These are phyloP conservation scores for Myotis pilosus DNA, from an alignment of 2,797 vertebrate species.

Conservation along the genomic window DNA sequence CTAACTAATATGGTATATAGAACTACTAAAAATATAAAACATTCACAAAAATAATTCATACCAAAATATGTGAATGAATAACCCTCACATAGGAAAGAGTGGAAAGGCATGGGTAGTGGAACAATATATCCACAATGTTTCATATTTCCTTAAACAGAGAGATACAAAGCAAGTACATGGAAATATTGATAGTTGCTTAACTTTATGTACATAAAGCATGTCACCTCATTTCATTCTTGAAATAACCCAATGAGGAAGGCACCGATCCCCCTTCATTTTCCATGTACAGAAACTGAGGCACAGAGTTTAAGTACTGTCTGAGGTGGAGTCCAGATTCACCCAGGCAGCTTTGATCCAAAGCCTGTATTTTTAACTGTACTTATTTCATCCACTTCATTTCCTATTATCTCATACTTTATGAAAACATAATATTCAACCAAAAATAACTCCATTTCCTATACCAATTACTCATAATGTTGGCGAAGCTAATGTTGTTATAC, in stretches of 20 bases:
- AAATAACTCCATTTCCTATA: slow-evolving; percentile 64
- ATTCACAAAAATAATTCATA: not conserved
- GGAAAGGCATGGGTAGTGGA: not conserved
- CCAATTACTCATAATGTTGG: slow-evolving; percentile 66
- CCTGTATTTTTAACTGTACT: slow-evolving; percentile 43
- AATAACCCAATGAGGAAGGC: not conserved
- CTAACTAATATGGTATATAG: not conserved
- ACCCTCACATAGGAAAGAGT: not conserved
- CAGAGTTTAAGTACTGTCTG: not conserved
- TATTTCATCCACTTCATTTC: slow-evolving; percentile 58
- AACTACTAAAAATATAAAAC: not conserved
- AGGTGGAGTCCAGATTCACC: not conserved
- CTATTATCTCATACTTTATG: slow-evolving; percentile 56
- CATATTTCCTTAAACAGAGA: not conserved
- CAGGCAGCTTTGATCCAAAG: slow-evolving; percentile 6
- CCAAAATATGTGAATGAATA: not conserved
- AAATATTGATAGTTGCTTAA: not conserved
- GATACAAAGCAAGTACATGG: not conserved
- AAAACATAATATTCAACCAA: slow-evolving; percentile 62
- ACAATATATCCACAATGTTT: not conserved
- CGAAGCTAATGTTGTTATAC: slow-evolving; percentile 58
- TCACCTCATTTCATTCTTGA: not conserved
- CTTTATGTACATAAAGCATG: not conserved
- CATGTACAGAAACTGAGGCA: not conserved
- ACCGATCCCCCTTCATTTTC: not conserved